Evolutionary conservation across 2,888 invertebrate genomes (phyloP), one percentile per base, ranked within the genome.

Genomic region (Stegana nigrithorax): DNA sequence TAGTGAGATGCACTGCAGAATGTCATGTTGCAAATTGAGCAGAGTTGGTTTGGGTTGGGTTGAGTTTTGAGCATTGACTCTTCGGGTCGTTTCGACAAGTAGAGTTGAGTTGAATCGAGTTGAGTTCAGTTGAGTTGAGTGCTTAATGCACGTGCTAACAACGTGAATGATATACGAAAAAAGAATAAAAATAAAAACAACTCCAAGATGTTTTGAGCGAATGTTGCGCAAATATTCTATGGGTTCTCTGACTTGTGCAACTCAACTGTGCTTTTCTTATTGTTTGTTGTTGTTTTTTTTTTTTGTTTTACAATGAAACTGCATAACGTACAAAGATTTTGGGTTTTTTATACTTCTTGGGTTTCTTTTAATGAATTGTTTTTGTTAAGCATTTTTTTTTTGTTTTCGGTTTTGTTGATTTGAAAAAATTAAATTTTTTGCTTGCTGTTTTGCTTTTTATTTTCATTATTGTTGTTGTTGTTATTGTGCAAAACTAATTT

Each of bases 241-340:
- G 47, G 64, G 75, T 78, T 75, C 73, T 73, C 51, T 75, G 75
- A 75, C 76, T 75, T 77, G 68, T 74, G 74, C 66, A 77, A 74
- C 71, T 68, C 72, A 68, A 67, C 62, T 23, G n/a, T 10, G 21
- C 47, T 10, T 25, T 47, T 23, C 12, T 67, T 57, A 64, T 63
- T 63, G 25, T 55, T 64, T 61, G 60, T 70, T 72, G 55, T 56
- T 53, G 60, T 72, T 72, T 61, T 63, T 62, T 53, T 36, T 64
- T 44, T 50, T 50, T 59, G 14, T 45, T 19, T 23, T 44, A 4
- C 7, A n/a, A n/a, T n/a, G n/a, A n/a, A n/a, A n/a, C n/a, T n/a
- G n/a, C n/a, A n/a, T n/a, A n/a, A n/a, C n/a, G n/a, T n/a, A n/a
- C n/a, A n/a, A n/a, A n/a, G n/a, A n/a, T n/a, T n/a, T n/a, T n/a